Percentiles rank a stretch among this genome's conserved stretches.
These are phyloP conservation scores for Brachionus koreanus DNA, from an alignment of 1,140 invertebrate species.

Conservation along the genomic window DNA sequence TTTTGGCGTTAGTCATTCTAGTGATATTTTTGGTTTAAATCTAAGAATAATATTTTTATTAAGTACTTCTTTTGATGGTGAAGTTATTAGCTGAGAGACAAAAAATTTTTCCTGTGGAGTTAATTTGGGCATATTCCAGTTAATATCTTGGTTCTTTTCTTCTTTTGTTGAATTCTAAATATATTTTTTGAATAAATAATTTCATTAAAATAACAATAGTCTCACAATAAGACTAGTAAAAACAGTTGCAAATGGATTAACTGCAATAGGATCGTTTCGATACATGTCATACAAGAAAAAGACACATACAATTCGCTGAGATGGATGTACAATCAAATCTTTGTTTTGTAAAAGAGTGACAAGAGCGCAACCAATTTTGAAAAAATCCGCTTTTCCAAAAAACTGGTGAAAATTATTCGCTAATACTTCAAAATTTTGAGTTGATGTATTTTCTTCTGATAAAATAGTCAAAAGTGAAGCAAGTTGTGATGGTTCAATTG, in stretches of 20 bases:
- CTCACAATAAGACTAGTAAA: conserved; percentile 66
- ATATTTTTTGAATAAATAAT: conserved; percentile 45
- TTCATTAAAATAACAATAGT: neutral
- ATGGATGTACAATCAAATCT: conserved; percentile 66
- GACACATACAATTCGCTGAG: conserved; percentile 68
- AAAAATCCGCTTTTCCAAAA: conserved; percentile 71
- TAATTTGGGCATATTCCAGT: conserved; percentile 64
- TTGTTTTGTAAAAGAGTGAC: conserved; percentile 69
- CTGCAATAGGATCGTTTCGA: conserved; percentile 64
- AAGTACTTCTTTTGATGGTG: conserved; percentile 63
- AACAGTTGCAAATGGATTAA: conserved; percentile 70
- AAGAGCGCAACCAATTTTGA: conserved; percentile 64
- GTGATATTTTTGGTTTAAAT: neutral
- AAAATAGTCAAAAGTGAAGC: conserved; percentile 61
- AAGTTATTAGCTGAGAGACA: conserved; percentile 63
- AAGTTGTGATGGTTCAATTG: conserved; percentile 14
- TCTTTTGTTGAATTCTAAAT: conserved; percentile 62
- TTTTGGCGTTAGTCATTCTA: neutral
- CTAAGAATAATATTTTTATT: conserved; percentile 45
- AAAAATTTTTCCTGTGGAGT: conserved; percentile 63
- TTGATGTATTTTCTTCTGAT: conserved; percentile 66
- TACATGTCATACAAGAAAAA: conserved; percentile 72
- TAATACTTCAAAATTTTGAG: conserved; percentile 65
- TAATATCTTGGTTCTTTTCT: conserved; percentile 60
- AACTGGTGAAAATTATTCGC: conserved; percentile 69